These are phyloP conservation scores for Gadus macrocephalus DNA, from an alignment of 2,113 vertebrate species.

Conservation along the genomic window DNA sequence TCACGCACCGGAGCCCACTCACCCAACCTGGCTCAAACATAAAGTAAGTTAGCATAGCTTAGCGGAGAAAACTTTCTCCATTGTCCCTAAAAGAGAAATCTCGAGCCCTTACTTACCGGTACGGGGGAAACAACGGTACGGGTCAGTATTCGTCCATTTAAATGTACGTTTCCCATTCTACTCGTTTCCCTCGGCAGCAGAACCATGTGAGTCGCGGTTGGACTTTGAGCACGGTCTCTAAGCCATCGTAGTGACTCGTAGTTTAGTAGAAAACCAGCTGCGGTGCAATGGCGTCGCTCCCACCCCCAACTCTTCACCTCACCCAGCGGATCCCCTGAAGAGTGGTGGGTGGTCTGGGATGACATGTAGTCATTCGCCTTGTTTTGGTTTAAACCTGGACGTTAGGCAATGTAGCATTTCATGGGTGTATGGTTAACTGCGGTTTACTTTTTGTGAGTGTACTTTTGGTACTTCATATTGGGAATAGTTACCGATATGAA, in stretches of 20 bases:
- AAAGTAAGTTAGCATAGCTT: constrained; percentile 38
- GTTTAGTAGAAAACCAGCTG: constrained; percentile 22
- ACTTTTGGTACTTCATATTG: too few relatives aligned
- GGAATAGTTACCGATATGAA: too few relatives aligned
- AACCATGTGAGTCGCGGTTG: not conserved
- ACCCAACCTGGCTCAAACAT: too few relatives aligned
- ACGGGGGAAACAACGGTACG: constrained; percentile 3
- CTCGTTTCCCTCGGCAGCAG: not conserved
- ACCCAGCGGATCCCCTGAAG: constrained; percentile 23
- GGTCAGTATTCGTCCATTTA: not conserved
- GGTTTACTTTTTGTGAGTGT: too few relatives aligned
- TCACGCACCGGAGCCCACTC: too few relatives aligned
- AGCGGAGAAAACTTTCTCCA: constrained; percentile 56
- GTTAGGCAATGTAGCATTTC: not conserved
- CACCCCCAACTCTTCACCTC: constrained; percentile 27
- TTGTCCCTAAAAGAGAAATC: constrained; percentile 38
- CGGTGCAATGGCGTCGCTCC: constrained; percentile 61
- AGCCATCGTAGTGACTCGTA: constrained; percentile 13
- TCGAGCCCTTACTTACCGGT: constrained; percentile 40
- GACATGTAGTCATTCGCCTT: constrained; percentile 1
- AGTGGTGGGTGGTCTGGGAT: constrained; percentile 64
- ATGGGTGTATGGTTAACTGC: too few relatives aligned
- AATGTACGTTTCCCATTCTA: constrained; percentile 22
- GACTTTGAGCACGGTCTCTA: not conserved
- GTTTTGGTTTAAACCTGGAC: not conserved